Conservation (phyloP, 2,797 vertebrate species). For the Anableps anableps region DNA sequence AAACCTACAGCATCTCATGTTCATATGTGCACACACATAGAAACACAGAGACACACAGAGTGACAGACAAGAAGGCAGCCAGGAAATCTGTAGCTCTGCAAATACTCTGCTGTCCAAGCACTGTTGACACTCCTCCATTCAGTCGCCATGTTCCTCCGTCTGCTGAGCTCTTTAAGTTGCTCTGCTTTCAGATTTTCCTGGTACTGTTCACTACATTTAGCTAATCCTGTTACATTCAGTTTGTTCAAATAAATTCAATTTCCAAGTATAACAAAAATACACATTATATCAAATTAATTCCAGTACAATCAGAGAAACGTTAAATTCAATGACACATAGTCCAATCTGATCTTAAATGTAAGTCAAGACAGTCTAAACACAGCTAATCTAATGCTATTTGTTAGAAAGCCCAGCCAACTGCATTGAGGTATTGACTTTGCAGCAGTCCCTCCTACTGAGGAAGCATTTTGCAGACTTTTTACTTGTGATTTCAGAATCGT, state of each 20-base stretch:
- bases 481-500: background rate
- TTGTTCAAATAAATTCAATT: background rate
- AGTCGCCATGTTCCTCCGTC: background rate
- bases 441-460: background rate
- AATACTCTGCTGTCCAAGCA: slow-evolving; percentile 63
- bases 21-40: slow-evolving; percentile 6
- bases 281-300: background rate
- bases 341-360: background rate
- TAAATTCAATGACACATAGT: background rate
- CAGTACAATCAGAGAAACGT: background rate
- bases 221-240: background rate
- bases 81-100: slow-evolving; percentile 65
- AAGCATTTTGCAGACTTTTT: background rate
- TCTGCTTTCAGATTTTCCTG: background rate
- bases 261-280: background rate
- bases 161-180: background rate
- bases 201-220: background rate
- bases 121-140: slow-evolving; percentile 21
- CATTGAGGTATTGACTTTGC: background rate
- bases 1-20: background rate
- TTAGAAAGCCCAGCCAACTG: background rate
- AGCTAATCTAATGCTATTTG: background rate
- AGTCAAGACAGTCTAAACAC: background rate
- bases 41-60: slow-evolving; percentile 21
- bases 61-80: slow-evolving; percentile 50